Conservation (phyloP, 2,888 invertebrate genomes). For the Megalurothrips usitatus region DNA sequence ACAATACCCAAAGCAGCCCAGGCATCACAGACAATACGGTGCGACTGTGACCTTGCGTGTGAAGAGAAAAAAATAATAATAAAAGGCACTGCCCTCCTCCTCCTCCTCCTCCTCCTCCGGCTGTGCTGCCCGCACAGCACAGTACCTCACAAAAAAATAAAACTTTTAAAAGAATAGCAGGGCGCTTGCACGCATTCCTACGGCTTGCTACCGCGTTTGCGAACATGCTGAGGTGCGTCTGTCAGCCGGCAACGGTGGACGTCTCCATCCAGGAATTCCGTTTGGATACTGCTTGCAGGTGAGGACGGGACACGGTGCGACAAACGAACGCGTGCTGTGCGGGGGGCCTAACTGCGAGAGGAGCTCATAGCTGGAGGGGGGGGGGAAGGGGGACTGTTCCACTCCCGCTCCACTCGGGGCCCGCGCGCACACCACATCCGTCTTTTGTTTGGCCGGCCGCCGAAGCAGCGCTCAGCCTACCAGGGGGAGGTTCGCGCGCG, state of each 20-base stretch:
- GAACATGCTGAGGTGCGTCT: too few species aligned
- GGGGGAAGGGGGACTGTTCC: background rate
- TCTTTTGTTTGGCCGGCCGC: constrained; percentile 22
- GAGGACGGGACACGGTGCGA: too few species aligned
- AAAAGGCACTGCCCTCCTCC: background rate
- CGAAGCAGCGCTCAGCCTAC: background rate
- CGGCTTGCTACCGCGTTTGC: too few species aligned
- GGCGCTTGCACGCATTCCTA: too few species aligned
- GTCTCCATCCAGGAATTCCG: too few species aligned
- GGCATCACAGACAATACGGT: constrained; percentile 8
- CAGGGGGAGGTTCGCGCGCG: background rate
- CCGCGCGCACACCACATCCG: background rate
- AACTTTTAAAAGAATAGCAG: too few species aligned
- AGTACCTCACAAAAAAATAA: background rate
- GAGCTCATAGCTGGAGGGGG: background rate
- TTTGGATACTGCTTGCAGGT: too few species aligned
- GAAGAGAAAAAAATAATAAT: background rate
- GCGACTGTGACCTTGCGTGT: constrained; percentile 5
- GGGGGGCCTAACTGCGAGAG: background rate
- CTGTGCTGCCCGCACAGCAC: background rate
- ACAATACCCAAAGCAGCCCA: constrained; percentile 14
- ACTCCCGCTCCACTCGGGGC: background rate
- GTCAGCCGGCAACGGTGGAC: too few species aligned
- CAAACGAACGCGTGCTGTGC: background rate
- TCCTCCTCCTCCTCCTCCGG: too few species aligned